Percentiles rank a stretch among this genome's conserved stretches.
Conservation (phyloP, 2,113 vertebrate species). For the Dryoscopus gambensis region DNA sequence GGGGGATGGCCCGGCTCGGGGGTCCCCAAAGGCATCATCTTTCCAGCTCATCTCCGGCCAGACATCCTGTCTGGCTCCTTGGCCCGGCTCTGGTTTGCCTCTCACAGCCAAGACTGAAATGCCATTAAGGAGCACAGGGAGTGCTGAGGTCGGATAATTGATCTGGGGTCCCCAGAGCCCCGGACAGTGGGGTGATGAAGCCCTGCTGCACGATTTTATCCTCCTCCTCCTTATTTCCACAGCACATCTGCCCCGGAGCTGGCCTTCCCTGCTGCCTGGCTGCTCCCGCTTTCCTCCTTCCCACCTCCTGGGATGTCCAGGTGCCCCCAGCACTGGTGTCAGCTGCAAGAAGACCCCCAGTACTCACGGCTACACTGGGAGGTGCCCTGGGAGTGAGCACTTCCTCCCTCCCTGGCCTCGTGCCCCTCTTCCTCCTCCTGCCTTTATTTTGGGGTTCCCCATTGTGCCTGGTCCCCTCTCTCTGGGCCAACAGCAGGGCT, state of each 20-base stretch:
- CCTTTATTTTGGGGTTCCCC: background rate
- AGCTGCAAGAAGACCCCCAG: background rate
- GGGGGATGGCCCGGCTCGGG: background rate
- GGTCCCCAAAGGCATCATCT: background rate
- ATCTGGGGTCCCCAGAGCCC: background rate
- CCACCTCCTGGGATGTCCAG: background rate
- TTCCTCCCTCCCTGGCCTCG: background rate
- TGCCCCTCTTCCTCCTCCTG: background rate
- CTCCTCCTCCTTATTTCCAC: background rate
- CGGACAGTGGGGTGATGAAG: background rate
- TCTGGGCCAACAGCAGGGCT: background rate
- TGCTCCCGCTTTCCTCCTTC: background rate
- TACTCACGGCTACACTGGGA: fast-evolving
- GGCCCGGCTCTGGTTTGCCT: background rate
- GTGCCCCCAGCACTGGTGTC: background rate
- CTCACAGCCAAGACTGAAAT: background rate
- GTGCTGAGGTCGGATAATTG: background rate
- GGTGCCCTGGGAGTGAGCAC: fast-evolving
- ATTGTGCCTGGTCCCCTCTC: fast-evolving
- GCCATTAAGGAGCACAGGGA: background rate
- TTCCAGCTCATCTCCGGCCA: background rate
- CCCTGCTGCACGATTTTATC: background rate
- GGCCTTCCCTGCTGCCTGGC: background rate
- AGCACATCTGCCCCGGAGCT: background rate
- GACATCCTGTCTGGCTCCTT: background rate